Evolutionary conservation across 2,888 invertebrate species (phyloP), one percentile per base, ranked within the genome.

Genomic region (Craniophora ligustri): DNA sequence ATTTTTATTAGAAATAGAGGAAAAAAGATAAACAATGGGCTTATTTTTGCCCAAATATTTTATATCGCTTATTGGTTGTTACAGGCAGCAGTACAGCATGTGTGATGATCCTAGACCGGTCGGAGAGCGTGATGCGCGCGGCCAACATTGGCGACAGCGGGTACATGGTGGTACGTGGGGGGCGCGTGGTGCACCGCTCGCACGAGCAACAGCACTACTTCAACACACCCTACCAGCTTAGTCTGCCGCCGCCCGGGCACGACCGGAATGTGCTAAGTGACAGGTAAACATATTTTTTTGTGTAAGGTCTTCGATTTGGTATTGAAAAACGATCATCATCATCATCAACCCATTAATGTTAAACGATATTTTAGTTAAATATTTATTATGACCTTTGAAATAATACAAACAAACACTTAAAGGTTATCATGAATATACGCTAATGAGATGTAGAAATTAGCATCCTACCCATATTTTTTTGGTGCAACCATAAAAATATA

Each of bases 81-180:
- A 19, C 88, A 97, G 98, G 99, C 76, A 99, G 99, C 92, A 99
- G 99, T 87, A 99, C 99, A 69, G 99, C 99, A 1, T 99, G 99
- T 90, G 97, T 99, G 53, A 97, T 99, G 84, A 96, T 99, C 70
- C 94, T 99, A 62, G 98, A 98, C 88, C 96, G 97, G 73, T 97
- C 97, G 78, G 98, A 97, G 77, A 96, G 96, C 84, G 97, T 96
- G 70, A 95, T 99, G 83, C 98, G 98, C 80, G 97, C 99, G 10
- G 99, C 99, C 44, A 99, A 99, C 92, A 97, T 99, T 73, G 99
- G 99, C n/a, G 99, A 99, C 93, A 99, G 99, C 83, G 99, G 99
- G 10, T 99, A 98, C 90, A 96, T 99, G 94, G 97, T 99, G 45
- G 97, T 98, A 49, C 95, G 98, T 15, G 95, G 95, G 42, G 98